phyloP scores from a whole-genome alignment of 2,888 invertebrate species.

The Octodonta nipae region DNA sequence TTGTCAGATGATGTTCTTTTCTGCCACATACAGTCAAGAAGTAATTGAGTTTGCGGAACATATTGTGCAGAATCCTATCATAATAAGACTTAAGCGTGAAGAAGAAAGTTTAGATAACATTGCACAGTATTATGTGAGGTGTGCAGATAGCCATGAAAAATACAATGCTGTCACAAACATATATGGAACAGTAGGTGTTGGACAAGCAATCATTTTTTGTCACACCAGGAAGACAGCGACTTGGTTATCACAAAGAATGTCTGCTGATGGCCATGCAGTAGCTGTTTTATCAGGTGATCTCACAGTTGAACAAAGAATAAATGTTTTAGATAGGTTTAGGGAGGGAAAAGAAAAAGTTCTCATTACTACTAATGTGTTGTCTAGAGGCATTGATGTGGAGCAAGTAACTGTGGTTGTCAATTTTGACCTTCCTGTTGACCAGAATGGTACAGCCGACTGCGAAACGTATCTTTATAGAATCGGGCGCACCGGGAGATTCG shows the following conservation, averaged over 20 bases:
- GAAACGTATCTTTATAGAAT: slow-evolving; percentile 97
- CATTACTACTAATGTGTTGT: slow-evolving; percentile 81
- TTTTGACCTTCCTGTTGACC: slow-evolving; percentile 87
- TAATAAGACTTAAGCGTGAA: slow-evolving; percentile 73
- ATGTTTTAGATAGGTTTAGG: slow-evolving; percentile 81
- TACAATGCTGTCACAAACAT: slow-evolving; percentile 89
- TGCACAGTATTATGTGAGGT: slow-evolving; percentile 87
- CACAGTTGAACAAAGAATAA: slow-evolving; percentile 83
- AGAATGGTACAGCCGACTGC: slow-evolving; percentile 72
- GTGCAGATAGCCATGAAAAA: slow-evolving; percentile 73
- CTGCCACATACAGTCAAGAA: slow-evolving; percentile 86
- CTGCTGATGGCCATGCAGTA: slow-evolving; percentile 84
- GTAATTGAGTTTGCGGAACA: slow-evolving; percentile 95
- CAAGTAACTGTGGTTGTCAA: slow-evolving; percentile 97
- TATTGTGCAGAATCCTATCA: slow-evolving; percentile 82
- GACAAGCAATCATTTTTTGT: slow-evolving; percentile 97
- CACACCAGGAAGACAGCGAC: slow-evolving; percentile 77
- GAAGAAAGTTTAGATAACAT: slow-evolving; percentile 95
- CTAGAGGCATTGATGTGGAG: slow-evolving; percentile 89
- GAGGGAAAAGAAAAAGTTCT: slow-evolving; percentile 87
- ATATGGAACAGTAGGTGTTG: slow-evolving; percentile 89
- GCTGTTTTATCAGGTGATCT: slow-evolving; percentile 87
- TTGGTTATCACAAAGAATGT: slow-evolving; percentile 83
- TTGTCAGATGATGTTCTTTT: slow-evolving; percentile 98
- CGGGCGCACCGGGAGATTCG: slow-evolving; percentile 92